Base-by-base conservation (phyloP, 2,113 vertebrate species). In the Tyto alba region DNA sequence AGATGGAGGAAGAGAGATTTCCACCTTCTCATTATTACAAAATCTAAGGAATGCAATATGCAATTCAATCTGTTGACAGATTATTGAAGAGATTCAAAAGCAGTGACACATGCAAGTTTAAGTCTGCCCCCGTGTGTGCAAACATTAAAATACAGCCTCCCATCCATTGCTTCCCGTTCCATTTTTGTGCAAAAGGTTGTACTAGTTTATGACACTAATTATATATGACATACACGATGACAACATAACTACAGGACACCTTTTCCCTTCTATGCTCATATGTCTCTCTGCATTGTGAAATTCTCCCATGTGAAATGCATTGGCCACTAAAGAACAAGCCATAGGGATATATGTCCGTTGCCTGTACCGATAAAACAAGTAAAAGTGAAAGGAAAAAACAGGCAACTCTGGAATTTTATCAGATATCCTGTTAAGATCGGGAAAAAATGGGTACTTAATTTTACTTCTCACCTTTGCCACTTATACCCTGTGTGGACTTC, bases 101-200 rank as follows among this genome's bases (percentile, higher is more conserved):
- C 63, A 50, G 40, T n/a, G n/a, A n/a, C 2, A 48, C 79, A 88
- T 27, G 55, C 45, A 77, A 41, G 89, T 59, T 84, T 59, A 67
- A 68, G 48, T 92, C 93, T 95, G 96, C 96, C 96, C 94, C 74
- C 91, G 0, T 91, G 94, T 90, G 96, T 62, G 41, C 94, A 94
- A 95, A 81, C 18, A 10, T 48, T 30, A 81, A 78, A 95, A 59
- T 19, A 68, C 91, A 95, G 7, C 32, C 11, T 40, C 12, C 29
- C 36, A 16, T 18, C 27, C 75, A 6, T 17, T 23, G 17, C 21
- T 82, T 68, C 29, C 50, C 26, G 6, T 16, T 66, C 57, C 20
- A 27, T 15, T 76, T 77, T 48, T 63, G 38, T 67, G 59, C 64
- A 74, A 19, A 66, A 84, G 17, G 17, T 9, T 57, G 7, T 16